Base-by-base conservation (phyloP, 2,888 invertebrate genomes). In the Drosophila bunnanda region DNA sequence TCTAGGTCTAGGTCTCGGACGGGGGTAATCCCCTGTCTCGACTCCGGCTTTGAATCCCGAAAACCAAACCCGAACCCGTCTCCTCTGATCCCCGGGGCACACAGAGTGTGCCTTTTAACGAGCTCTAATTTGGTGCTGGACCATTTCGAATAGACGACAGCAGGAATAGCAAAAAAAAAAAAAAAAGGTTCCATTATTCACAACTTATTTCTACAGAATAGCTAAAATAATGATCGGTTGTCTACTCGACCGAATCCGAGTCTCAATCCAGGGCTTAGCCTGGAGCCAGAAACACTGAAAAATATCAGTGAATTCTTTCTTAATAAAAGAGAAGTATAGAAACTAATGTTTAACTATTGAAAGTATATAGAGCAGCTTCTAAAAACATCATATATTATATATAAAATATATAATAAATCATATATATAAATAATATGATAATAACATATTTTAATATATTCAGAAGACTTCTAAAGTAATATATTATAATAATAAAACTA, bases 21-120 rank as follows among this genome's bases (percentile, higher is more conserved):
- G 69, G 62, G 80, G 70, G 75, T 69, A 67, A 67, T 67, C 66
- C 66, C 32, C 69, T 67, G 66, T 67, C 69, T 67, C 66, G 68
- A 67, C 66, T 67, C 66, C 34, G 69, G 38, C 15, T 61, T 69
- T 75, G 70, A 76, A 67, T 54, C 57, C 57, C 57, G 48, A 58
- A 60, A 60, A 59, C 59, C 61, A 70, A 46, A 34, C 56, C 60
- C 28, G 15, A 39, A 32, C 25, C 32, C 57, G 58, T 67, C 46
- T 55, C 56, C 55, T 55, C 66, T 68, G 56, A 68, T 48, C 66
- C 48, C 48, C 62, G 43, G 38, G 32, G 58, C 65, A 75, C 57
- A 73, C 62, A 87, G 84, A 88, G 82, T 83, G 82, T 88, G 88
- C 78, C 88, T 88, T 88, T 88, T 88, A 83, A 83, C 82, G 82